phyloP scores from a whole-genome alignment of 2,888 invertebrate species.

The Philaethria dido region DNA sequence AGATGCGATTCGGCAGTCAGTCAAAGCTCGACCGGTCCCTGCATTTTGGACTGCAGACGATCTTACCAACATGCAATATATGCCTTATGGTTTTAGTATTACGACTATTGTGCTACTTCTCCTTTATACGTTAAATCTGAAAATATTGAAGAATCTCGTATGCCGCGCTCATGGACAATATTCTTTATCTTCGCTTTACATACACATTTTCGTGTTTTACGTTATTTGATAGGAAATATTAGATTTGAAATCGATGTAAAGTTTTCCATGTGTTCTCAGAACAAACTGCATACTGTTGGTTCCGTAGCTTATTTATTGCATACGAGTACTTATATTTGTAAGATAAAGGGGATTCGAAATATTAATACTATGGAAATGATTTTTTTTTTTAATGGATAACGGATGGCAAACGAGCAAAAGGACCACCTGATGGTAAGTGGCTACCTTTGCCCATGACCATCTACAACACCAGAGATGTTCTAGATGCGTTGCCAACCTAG shows the following conservation, averaged over 20 bases:
- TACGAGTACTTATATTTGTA: not conserved
- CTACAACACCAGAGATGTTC: too few species aligned
- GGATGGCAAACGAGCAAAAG: too few species aligned
- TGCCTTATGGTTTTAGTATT: constrained; percentile 22
- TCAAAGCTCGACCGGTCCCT: constrained; percentile 67
- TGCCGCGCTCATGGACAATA: constrained; percentile 64
- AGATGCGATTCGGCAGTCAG: constrained; percentile 76
- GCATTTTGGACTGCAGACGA: constrained; percentile 65
- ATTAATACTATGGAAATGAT: too few species aligned
- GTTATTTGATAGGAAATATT: constrained; percentile 43
- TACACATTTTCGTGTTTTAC: constrained; percentile 50
- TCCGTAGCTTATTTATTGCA: constrained; percentile 13
- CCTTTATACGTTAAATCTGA: constrained; percentile 54
- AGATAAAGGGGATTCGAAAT: not conserved
- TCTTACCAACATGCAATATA: constrained; percentile 38
- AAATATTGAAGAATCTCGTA: constrained; percentile 68
- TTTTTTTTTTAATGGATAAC: too few species aligned
- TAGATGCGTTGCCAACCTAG: too few species aligned
- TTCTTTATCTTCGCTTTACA: constrained; percentile 62
- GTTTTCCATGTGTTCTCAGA: constrained; percentile 27
- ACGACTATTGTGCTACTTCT: constrained; percentile 26
- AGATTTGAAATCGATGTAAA: constrained; percentile 35
- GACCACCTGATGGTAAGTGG: too few species aligned
- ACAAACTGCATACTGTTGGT: constrained; percentile 13
- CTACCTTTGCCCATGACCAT: too few species aligned